Conservation (phyloP, 2,797 vertebrate species). For the Hirundo rustica region DNA sequence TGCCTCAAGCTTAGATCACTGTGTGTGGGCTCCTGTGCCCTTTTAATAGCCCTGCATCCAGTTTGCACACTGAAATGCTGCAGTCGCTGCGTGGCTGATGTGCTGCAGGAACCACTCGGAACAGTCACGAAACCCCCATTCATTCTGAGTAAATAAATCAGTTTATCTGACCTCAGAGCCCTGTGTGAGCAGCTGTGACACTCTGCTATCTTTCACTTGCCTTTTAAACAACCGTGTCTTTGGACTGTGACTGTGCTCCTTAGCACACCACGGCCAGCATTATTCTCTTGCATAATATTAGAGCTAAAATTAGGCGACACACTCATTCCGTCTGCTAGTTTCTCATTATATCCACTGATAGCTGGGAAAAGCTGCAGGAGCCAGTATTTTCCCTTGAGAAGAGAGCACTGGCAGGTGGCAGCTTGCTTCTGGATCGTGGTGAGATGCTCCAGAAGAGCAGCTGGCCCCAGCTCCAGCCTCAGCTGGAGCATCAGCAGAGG, state of each 20-base stretch:
- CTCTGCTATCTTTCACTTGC: accelerated
- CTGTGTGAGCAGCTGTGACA: too few species aligned
- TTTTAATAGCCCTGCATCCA: background rate
- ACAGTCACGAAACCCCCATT: accelerated
- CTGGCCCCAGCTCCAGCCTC: background rate
- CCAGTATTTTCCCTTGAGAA: background rate
- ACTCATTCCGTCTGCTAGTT: background rate
- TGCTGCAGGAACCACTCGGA: background rate
- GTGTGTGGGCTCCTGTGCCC: background rate
- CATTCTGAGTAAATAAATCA: background rate
- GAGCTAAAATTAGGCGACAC: background rate
- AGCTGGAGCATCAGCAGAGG: background rate
- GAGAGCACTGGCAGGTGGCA: background rate
- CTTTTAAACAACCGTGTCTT: accelerated
- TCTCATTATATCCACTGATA: background rate
- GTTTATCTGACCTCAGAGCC: background rate
- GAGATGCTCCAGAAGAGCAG: background rate
- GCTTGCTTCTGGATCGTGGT: background rate
- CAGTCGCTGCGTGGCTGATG: background rate
- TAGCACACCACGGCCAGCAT: background rate
- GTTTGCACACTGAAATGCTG: too few species aligned
- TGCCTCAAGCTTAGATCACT: accelerated
- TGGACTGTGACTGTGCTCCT: background rate
- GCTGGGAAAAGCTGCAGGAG: background rate
- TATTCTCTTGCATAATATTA: background rate